Conservation (phyloP, 2,888 invertebrate species). For the Actias luna region DNA sequence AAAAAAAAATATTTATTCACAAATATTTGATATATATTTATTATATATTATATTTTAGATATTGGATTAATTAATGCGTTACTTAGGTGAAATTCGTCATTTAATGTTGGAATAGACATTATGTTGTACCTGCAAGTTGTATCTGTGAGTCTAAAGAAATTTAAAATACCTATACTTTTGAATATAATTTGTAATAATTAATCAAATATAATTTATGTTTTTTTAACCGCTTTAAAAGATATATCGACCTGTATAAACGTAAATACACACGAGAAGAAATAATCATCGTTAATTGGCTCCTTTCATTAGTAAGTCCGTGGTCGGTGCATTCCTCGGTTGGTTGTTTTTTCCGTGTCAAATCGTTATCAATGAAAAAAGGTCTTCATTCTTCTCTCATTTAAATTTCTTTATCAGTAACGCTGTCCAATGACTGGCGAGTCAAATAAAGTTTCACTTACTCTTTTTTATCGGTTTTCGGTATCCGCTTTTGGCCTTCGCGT, state of each 20-base stretch:
- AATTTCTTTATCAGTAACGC: conserved; percentile 69
- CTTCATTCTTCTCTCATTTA: conserved; percentile 80
- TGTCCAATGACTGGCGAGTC: conserved; percentile 59
- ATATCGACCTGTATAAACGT: conserved; percentile 54
- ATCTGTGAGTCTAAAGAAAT: too few relatives aligned
- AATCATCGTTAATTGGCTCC: conserved; percentile 80
- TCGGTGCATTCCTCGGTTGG: conserved; percentile 67
- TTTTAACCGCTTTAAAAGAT: conserved; percentile 2
- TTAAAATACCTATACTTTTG: too few relatives aligned
- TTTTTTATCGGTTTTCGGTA: not conserved
- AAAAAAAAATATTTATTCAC: too few relatives aligned
- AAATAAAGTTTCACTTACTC: conserved; percentile 60
- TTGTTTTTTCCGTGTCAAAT: conserved; percentile 78
- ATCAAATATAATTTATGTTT: too few relatives aligned
- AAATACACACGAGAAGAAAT: conserved; percentile 73
- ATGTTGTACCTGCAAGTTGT: too few relatives aligned
- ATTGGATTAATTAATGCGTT: too few relatives aligned
- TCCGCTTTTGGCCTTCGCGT: not conserved
- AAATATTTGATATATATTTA: too few relatives aligned
- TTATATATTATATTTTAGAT: too few relatives aligned
- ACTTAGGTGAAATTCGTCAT: too few relatives aligned
- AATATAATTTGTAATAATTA: too few relatives aligned
- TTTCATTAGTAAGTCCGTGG: conserved; percentile 78
- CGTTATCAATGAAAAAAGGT: conserved; percentile 80
- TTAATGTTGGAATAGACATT: too few relatives aligned